Base-by-base conservation (phyloP, 37 sponge, comb jelly and placozoan species). In the Beroe ovata region DNA sequence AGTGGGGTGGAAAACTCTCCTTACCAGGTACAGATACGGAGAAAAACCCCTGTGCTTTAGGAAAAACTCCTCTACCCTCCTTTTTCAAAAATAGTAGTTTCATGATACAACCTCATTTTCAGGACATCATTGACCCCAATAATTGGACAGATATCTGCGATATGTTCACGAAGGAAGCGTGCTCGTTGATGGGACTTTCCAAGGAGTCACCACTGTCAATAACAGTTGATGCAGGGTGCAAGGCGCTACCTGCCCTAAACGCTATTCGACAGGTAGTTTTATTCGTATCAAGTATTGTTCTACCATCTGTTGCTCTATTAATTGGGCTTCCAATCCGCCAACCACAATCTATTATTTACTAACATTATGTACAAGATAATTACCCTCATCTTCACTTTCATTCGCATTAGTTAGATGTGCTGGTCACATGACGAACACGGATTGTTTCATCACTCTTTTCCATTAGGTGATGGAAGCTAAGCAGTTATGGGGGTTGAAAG, bases 401-500 rank as follows among this genome's bases (percentile, higher is more conserved):
- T n/a, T n/a, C n/a, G n/a, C n/a, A n/a, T n/a, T n/a, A n/a, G n/a
- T n/a, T n/a, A n/a, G n/a, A n/a, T n/a, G n/a, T n/a, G n/a, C n/a
- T n/a, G n/a, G n/a, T n/a, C n/a, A n/a, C n/a, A n/a, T n/a, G n/a
- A n/a, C n/a, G n/a, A n/a, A n/a, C n/a, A n/a, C n/a, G n/a, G n/a
- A n/a, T n/a, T n/a, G n/a, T n/a, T n/a, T 58, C 16, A 19, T 58
- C 59, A 58, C 59, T 19, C 59, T 19, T 58, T 58, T 47, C 54
- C 20, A 0, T 14, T 25, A 77, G 84, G 84, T 77, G 25, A 77
- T 77, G 84, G 84, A 77, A 42, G 84, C 54, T 11, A 77, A 77
- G 41, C 84, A 77, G 84, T 77, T 77, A 54, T 77, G 84, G 84
- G 84, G 54, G 1, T 25, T 77, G 84, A 77, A 77, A 77, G 84